Conservation (phyloP, 1,140 invertebrate genomes). For the Apis dorsata region DNA sequence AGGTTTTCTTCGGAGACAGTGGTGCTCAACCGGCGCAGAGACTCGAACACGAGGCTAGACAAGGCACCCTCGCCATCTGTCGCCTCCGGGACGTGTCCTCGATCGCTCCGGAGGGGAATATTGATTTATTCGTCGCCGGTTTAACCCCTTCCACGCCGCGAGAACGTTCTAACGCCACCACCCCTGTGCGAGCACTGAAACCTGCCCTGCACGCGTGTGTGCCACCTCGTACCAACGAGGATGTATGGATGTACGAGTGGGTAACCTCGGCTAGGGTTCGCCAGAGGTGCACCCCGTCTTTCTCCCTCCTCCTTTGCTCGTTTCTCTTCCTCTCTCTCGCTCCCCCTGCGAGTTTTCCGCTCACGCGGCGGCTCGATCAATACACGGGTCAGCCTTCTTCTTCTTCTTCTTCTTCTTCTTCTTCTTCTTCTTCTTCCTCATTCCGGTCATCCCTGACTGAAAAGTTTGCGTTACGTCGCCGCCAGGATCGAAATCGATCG, state of each 20-base stretch:
- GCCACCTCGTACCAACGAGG: no score
- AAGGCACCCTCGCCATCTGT: slow-evolving; percentile 61
- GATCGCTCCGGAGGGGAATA: slow-evolving; percentile 62
- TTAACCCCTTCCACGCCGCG: slow-evolving; percentile 52
- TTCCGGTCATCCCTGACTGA: slow-evolving; percentile 37
- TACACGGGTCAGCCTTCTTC: slow-evolving; percentile 41
- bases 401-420: slow-evolving; percentile 58
- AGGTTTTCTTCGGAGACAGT: slow-evolving; percentile 38
- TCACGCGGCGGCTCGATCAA: slow-evolving; percentile 53
- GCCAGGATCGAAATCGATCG: slow-evolving; percentile 50
- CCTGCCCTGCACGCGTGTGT: background rate
- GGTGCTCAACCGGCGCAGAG: slow-evolving; percentile 57
- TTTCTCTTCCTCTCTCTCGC: background rate
- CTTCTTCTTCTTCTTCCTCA: slow-evolving; percentile 52
- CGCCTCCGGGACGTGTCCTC: slow-evolving; percentile 58
- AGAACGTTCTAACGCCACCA: slow-evolving; percentile 24
- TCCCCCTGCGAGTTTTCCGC: slow-evolving; percentile 33
- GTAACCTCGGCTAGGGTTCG: slow-evolving; percentile 28
- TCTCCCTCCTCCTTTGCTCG: background rate
- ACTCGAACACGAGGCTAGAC: background rate
- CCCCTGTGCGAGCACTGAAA: slow-evolving; percentile 6
- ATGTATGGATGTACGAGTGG: background rate
- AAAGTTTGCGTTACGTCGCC: background rate
- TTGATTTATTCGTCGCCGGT: slow-evolving; percentile 64
- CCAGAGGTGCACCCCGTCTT: background rate